Evolutionary conservation across 2,888 invertebrate species (phyloP).

Genomic region (Lydus trimaculatus): DNA sequence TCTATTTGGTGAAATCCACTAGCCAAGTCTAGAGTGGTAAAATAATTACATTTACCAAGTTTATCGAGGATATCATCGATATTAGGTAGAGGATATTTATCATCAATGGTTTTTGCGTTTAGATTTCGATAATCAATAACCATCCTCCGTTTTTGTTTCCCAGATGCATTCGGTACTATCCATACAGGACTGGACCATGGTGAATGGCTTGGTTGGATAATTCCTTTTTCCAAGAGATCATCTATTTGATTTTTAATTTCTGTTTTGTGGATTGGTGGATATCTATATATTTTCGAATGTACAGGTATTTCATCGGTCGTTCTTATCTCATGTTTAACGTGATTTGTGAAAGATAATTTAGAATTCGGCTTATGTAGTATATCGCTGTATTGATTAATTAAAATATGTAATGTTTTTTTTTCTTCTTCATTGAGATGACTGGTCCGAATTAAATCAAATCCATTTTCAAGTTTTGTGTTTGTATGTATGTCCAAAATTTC

Average conservation of each 20-base stretch:
- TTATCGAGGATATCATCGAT: background rate
- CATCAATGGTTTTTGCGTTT: background rate
- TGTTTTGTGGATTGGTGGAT: slow-evolving; percentile 40
- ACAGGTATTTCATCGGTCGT: slow-evolving; percentile 29
- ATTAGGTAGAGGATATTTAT: background rate
- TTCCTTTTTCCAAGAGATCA: slow-evolving; percentile 31
- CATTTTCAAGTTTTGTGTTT: too few relatives aligned
- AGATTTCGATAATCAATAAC: background rate
- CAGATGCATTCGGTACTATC: slow-evolving; percentile 26
- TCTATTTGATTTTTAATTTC: slow-evolving; percentile 36
- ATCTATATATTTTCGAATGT: slow-evolving; percentile 38
- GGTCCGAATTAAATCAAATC: background rate
- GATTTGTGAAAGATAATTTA: slow-evolving; percentile 30
- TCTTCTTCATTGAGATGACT: background rate
- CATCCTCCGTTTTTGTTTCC: background rate
- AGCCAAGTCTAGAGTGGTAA: background rate
- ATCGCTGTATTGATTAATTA: background rate
- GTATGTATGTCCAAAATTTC: too few relatives aligned
- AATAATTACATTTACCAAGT: background rate
- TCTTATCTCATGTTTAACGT: slow-evolving; percentile 35
- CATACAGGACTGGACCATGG: slow-evolving; percentile 35
- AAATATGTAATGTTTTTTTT: background rate
- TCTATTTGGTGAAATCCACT: background rate
- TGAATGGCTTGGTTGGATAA: slow-evolving; percentile 30
- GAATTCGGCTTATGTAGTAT: background rate